phyloP scores from a whole-genome alignment of 2,113 vertebrate species.

The Fulmarus glacialis region DNA sequence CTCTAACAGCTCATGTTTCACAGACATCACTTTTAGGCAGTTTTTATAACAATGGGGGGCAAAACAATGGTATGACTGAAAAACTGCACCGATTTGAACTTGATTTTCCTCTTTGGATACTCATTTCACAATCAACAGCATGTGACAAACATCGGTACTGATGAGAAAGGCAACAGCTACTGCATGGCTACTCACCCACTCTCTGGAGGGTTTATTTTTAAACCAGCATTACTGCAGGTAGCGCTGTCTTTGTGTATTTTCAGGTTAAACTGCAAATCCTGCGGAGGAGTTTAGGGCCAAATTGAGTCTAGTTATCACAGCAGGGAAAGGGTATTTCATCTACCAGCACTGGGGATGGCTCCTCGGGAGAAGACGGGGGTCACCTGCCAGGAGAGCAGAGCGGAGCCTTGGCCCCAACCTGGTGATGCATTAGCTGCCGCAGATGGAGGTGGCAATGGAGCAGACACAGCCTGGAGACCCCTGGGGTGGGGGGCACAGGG shows the following conservation, averaged over 20 bases:
- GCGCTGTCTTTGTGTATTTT: not conserved
- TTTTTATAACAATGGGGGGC: not conserved
- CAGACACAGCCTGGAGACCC: not conserved
- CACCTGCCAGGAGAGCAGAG: not conserved
- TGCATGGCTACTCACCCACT: not conserved
- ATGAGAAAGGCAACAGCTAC: not conserved
- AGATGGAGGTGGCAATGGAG: not conserved
- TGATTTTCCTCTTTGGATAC: not conserved
- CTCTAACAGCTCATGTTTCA: not conserved
- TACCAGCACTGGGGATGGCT: not conserved
- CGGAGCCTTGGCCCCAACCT: not conserved
- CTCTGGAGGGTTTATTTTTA: not conserved
- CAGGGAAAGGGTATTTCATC: not conserved
- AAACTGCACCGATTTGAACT: not conserved
- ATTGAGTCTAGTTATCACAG: not conserved
- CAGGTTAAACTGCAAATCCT: not conserved
- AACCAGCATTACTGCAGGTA: not conserved
- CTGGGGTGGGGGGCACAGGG: not conserved
- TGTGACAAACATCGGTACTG: not conserved
- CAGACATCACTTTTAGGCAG: not conserved
- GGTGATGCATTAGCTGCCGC: not conserved
- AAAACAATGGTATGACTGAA: not conserved
- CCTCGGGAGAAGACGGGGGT: not conserved
- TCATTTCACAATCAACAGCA: not conserved
- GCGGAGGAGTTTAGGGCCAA: not conserved